Conservation (phyloP, 2,113 vertebrate species). For the Paradisaea rubra region DNA sequence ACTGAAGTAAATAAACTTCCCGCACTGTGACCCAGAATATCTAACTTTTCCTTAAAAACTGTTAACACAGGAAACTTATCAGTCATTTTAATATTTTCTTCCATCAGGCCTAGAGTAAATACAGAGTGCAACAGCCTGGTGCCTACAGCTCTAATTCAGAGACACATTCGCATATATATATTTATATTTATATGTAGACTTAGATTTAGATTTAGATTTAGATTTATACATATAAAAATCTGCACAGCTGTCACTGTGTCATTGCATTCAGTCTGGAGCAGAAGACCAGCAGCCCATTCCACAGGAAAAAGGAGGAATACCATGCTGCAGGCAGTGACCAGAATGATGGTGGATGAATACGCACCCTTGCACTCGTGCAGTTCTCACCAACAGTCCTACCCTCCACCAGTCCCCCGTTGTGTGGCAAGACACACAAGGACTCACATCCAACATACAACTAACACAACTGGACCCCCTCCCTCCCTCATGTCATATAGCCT, state of each 20-base stretch:
- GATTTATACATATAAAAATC: background rate
- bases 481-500: rapidly evolving
- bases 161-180: background rate
- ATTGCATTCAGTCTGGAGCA: background rate
- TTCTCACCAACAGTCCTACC: background rate
- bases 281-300: background rate
- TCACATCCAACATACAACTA: rapidly evolving
- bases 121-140: background rate
- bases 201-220: too few relatives aligned
- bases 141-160: background rate
- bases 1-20: slow-evolving; percentile 55
- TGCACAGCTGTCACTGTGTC: background rate
- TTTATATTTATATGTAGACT: background rate
- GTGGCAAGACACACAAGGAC: background rate
- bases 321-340: background rate
- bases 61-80: slow-evolving; percentile 25
- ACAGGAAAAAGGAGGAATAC: background rate
- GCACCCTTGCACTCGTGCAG: rapidly evolving
- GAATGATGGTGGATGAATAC: rapidly evolving
- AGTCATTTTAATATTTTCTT: slow-evolving; percentile 17
- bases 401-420: background rate
- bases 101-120: background rate
- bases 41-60: slow-evolving; percentile 45
- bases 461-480: rapidly evolving
- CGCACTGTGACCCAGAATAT: background rate